Conservation (phyloP, 2,113 vertebrate species). For the Etheostoma cragini region DNA sequence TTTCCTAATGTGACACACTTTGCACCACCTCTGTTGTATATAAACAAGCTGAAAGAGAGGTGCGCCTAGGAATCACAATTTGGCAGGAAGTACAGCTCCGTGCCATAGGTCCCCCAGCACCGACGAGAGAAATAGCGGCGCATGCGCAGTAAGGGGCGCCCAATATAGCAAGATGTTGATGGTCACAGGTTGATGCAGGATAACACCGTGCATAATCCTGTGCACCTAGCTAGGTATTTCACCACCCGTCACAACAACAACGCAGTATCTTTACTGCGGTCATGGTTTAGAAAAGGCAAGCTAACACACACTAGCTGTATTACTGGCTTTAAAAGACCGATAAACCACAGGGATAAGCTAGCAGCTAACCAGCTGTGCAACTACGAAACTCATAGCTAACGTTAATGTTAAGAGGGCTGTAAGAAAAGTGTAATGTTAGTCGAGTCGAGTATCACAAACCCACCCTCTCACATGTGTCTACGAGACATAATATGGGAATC, state of each 20-base stretch:
- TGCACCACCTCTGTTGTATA: background rate
- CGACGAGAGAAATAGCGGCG: background rate
- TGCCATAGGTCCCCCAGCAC: slow-evolving; percentile 30
- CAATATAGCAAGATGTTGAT: slow-evolving; percentile 46
- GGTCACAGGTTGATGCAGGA: slow-evolving; percentile 44
- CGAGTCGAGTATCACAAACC: background rate
- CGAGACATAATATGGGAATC: accelerated
- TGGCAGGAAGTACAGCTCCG: slow-evolving; percentile 65
- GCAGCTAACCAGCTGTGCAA: slow-evolving; percentile 24
- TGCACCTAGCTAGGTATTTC: background rate
- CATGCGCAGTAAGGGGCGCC: slow-evolving; percentile 50
- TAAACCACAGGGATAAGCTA: slow-evolving; percentile 12
- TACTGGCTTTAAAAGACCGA: background rate
- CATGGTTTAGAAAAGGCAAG: background rate
- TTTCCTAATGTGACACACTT: background rate
- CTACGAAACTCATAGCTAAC: slow-evolving; percentile 24
- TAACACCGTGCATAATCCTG: background rate
- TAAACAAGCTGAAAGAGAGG: background rate
- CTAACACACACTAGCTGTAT: background rate
- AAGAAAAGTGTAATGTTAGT: background rate
- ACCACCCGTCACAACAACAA: background rate
- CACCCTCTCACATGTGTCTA: background rate
- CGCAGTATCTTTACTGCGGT: accelerated
- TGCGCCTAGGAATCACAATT: slow-evolving; percentile 35
- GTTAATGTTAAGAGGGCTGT: background rate